Evolutionary conservation across 37 sponge, comb jelly and placozoan genomes (phyloP).

Genomic region (Aplysina aerophoba): DNA sequence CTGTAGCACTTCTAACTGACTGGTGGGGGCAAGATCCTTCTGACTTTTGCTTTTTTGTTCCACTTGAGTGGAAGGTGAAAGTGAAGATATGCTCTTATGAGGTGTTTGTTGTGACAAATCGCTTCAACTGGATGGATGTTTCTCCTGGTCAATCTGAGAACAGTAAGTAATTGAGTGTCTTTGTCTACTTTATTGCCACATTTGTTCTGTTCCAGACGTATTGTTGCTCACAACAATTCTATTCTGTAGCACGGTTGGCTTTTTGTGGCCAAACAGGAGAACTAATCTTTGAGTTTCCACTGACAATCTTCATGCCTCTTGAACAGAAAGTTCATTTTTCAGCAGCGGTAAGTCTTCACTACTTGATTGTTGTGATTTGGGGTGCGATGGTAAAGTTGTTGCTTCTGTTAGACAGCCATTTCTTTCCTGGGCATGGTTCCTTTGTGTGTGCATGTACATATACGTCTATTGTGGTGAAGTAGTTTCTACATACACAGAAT

Average conservation of each 20-base stretch:
- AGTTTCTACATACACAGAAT: too few species aligned
- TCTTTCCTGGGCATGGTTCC: too few species aligned
- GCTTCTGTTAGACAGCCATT: too few species aligned
- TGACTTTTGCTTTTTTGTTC: constrained; percentile 76
- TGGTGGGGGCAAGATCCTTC: constrained; percentile 64
- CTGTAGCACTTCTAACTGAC: constrained; percentile 71
- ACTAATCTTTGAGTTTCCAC: constrained; percentile 63
- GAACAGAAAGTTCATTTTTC: constrained; percentile 68
- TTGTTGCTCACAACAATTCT: not conserved
- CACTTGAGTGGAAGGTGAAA: constrained; percentile 69
- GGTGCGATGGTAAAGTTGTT: too few species aligned
- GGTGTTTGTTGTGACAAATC: constrained; percentile 73
- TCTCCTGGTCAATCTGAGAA: constrained; percentile 49
- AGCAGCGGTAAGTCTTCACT: constrained; percentile 57
- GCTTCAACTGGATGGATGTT: constrained; percentile 83
- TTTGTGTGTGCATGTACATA: too few species aligned
- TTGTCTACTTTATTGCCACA: not conserved
- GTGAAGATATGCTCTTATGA: constrained; percentile 63
- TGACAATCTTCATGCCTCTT: constrained; percentile 64
- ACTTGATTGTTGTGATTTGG: too few species aligned
- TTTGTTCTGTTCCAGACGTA: not conserved
- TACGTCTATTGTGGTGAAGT: too few species aligned
- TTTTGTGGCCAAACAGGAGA: constrained; percentile 79
- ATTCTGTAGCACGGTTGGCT: constrained; percentile 56
- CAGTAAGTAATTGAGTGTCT: constrained; percentile 29